Conservation (phyloP, 2,888 invertebrate species). For the Polydrusus cervinus region DNA sequence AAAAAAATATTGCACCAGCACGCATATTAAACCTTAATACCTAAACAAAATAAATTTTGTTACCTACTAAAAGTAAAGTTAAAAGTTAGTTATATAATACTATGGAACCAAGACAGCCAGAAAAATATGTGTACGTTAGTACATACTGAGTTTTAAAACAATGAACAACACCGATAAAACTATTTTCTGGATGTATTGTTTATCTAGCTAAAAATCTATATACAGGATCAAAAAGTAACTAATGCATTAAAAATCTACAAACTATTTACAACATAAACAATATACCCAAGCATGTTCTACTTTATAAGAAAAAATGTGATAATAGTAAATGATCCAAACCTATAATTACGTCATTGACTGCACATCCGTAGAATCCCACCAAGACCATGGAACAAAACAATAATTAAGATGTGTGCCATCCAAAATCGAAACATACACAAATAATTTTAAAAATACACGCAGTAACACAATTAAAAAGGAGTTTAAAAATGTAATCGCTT, state of each 20-base stretch:
- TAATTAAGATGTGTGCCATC: conserved; percentile 48
- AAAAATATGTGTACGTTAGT: neutral
- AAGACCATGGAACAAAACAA: conserved; percentile 69
- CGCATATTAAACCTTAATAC: neutral
- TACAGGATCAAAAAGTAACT: conserved; percentile 33
- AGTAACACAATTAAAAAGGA: no score
- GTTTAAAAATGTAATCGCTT: no score
- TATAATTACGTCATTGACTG: conserved; percentile 72
- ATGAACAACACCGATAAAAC: neutral
- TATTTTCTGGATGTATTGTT: conserved; percentile 5
- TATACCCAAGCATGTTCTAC: conserved; percentile 48
- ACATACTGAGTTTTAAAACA: neutral
- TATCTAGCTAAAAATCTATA: conserved; percentile 33
- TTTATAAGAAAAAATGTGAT: conserved; percentile 35
- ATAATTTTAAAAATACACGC: neutral
- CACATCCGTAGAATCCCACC: conserved; percentile 61
- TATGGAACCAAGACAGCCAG: neutral
- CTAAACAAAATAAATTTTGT: neutral
- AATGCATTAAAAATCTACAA: conserved; percentile 1
- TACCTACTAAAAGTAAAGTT: neutral
- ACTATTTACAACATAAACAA: conserved; percentile 18
- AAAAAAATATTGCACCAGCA: neutral
- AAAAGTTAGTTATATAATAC: conserved; percentile 3
- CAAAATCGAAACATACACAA: neutral
- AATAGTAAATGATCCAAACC: conserved; percentile 67